A percentile compares a stretch with the other conserved stretches of the same genome.
These are phyloP conservation scores for Lithophane semibrunnea DNA, from an alignment of 2,888 invertebrate genomes.

Conservation along the genomic window DNA sequence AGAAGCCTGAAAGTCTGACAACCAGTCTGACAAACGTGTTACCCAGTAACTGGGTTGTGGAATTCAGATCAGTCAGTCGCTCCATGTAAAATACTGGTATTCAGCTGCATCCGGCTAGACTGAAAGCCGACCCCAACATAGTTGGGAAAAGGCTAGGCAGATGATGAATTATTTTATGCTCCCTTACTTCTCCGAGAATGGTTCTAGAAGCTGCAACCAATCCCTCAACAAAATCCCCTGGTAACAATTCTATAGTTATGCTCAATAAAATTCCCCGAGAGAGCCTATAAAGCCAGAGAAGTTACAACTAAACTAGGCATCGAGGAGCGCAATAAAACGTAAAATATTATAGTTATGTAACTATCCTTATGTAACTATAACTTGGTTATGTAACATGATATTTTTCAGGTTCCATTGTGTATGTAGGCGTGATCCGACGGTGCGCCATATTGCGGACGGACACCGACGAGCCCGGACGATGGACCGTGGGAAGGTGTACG, in stretches of 20 bases:
- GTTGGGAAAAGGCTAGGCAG: no score
- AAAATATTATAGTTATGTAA: slow-evolving; percentile 46
- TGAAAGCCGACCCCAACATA: no score
- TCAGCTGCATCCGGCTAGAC: no score
- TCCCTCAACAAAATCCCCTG: not conserved
- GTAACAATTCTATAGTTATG: slow-evolving; percentile 38
- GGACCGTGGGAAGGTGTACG: no score
- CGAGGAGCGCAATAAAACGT: slow-evolving; percentile 33
- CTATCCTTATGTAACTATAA: slow-evolving; percentile 9
- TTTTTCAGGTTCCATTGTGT: not conserved
- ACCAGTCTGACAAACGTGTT: no score
- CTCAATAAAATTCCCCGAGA: slow-evolving; percentile 37
- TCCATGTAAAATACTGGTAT: no score
- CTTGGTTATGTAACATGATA: not conserved
- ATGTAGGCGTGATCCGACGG: no score
- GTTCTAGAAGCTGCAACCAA: not conserved
- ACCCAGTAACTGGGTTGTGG: no score
- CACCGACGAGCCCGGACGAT: no score
- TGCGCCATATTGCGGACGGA: no score
- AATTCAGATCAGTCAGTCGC: no score
- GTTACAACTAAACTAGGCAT: slow-evolving; percentile 45
- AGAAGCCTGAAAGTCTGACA: no score
- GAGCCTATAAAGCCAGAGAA: slow-evolving; percentile 31
- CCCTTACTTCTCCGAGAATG: not conserved
- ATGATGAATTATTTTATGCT: not conserved